Conservation (phyloP, 1,140 invertebrate species). For the Drosophila neocordata region DNA sequence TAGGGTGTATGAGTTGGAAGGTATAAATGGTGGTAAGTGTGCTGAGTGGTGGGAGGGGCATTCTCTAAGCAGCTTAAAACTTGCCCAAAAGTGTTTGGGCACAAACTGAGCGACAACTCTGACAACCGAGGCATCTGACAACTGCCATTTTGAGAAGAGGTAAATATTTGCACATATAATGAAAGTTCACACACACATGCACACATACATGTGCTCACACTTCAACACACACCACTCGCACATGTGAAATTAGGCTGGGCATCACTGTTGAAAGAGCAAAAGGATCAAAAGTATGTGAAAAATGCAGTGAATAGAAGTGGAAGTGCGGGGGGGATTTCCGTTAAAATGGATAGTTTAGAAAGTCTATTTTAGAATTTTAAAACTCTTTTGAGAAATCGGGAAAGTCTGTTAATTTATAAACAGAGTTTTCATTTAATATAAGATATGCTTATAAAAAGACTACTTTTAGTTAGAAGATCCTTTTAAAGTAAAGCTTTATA, state of each 20-base stretch:
- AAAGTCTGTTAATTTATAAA: too few relatives aligned
- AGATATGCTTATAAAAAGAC: too few relatives aligned
- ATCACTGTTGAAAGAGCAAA: neutral
- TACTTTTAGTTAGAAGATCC: too few relatives aligned
- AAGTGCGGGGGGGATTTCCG: neutral
- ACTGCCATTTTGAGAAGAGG: conserved; percentile 51
- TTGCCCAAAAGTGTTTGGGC: conserved; percentile 59
- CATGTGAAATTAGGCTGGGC: conserved; percentile 7
- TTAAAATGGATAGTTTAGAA: too few relatives aligned
- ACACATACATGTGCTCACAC: neutral
- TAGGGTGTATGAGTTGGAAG: conserved; percentile 12
- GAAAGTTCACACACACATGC: conserved; percentile 52
- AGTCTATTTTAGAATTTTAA: too few relatives aligned
- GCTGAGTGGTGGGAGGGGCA: neutral
- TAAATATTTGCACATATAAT: conserved; percentile 78
- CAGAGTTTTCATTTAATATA: too few relatives aligned
- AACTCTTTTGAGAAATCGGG: too few relatives aligned
- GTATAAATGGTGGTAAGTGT: too few relatives aligned
- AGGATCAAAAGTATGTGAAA: neutral
- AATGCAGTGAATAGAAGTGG: neutral
- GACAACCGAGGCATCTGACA: conserved; percentile 52
- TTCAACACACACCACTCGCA: neutral
- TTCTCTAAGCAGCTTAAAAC: conserved; percentile 72
- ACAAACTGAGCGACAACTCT: conserved; percentile 56
- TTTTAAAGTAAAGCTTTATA: too few relatives aligned